Percentiles rank a stretch among this genome's conserved stretches.
These are phyloP conservation scores for Lucifuga dentata DNA, from an alignment of 2,113 vertebrate genomes.

Conservation along the genomic window DNA sequence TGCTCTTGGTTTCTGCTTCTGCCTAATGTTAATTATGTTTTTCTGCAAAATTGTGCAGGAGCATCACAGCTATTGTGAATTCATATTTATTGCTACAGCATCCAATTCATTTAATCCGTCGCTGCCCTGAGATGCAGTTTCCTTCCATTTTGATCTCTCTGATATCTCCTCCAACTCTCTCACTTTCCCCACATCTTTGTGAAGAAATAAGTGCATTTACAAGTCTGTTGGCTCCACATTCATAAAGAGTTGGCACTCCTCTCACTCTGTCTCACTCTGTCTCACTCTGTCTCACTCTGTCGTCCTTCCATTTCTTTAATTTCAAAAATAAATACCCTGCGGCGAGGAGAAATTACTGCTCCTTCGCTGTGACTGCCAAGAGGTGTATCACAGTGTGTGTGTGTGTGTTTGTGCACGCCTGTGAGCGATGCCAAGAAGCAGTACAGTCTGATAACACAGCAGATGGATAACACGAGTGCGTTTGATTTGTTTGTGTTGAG, in stretches of 20 bases:
- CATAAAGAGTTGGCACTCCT: conserved; percentile 22
- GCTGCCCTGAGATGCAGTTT: no score
- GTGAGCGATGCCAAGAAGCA: conserved; percentile 37
- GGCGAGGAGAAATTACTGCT: conserved; percentile 44
- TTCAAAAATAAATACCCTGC: conserved; percentile 52
- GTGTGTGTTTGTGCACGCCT: conserved; percentile 7
- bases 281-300: neutral
- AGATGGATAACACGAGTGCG: conserved; percentile 53
- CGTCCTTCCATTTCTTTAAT: conserved; percentile 37
- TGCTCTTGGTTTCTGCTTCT: no score
- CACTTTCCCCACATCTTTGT: conserved; percentile 2
- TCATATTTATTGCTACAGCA: no score
- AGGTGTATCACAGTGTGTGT: conserved; percentile 22
- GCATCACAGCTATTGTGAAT: no score
- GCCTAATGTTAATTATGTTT: no score
- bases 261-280: neutral
- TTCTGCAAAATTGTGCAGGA: no score
- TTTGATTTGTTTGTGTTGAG: conserved; percentile 63
- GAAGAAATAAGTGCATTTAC: conserved; percentile 27
- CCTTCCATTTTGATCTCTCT: no score
- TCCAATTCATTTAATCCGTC: no score
- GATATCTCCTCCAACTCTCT: no score
- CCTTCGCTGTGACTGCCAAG: conserved; percentile 37
- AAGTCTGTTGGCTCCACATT: conserved; percentile 24
- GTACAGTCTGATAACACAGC: conserved; percentile 58